Evolutionary conservation across 2,888 invertebrate genomes (phyloP), one percentile per base, ranked within the genome.

Genomic region (Acleris literana): DNA sequence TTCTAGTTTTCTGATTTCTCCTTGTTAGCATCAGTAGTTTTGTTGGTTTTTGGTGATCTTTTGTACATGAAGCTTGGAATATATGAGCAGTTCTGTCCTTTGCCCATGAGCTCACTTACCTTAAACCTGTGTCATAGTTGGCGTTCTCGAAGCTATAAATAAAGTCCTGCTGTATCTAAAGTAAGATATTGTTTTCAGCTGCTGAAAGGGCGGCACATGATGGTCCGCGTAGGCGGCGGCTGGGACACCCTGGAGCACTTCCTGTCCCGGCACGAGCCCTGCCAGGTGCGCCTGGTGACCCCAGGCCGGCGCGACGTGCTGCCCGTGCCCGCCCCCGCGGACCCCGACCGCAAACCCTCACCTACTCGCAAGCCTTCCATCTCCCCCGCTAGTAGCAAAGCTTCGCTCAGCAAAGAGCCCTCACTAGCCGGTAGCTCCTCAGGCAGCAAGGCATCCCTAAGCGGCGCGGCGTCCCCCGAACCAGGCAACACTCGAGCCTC

Each of bases 221-320:
- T 98, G 98, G 98, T 98, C 65, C 95, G 98, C 77, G 97, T 98
- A 59, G 98, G 98, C 68, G 98, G 98, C 72, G 97, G 97, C 71
- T 98, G 98, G 98, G 97, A 97, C 92, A 97, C 98, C 18, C 92
- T 98, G 84, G 97, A 98, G 87, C 97, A 98, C 93, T 98, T 97
- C 93, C 94, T 98, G 82, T 94, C 96, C 76, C 95, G 97, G 70
- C 97, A 97, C 91, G 97, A 97, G 87, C 97, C 97, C 52, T 96
- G 97, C 88, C 96, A 97, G 95, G 95, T 95, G 90, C 93, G 93
- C 78, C 90, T 93, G 74, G 93, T 93, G 51, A 88, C 93, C 74
- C 93, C 85, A 79, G 87, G 84, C 74, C 86, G 86, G 64, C 78
- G 81, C 71, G 79, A 74, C 70, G 76, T 73, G 74, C 75, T 83